Evolutionary conservation across 2,888 invertebrate species (phyloP).

Genomic region (Panzeria rudis): DNA sequence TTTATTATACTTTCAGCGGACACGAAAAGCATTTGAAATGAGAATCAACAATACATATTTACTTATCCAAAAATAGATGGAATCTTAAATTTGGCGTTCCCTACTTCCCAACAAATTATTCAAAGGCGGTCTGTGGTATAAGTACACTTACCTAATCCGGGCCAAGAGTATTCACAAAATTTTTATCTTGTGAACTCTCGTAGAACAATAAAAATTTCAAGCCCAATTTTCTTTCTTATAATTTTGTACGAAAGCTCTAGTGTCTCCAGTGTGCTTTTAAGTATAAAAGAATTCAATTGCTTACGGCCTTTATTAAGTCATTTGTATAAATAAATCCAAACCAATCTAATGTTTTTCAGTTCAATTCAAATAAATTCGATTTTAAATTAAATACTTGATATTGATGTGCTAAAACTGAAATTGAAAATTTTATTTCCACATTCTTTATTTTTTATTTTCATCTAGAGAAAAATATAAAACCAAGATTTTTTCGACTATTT

Average conservation of each 20-base stretch:
- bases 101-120: no score
- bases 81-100: no score
- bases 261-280: background rate
- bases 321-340: background rate
- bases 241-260: background rate
- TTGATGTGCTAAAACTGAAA: constrained; percentile 21
- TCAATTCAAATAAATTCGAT: constrained; percentile 29
- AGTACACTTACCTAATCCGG: no score
- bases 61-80: no score
- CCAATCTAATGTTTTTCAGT: constrained; percentile 17
- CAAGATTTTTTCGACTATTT: background rate
- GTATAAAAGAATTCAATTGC: background rate
- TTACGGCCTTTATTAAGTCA: background rate
- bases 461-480: background rate
- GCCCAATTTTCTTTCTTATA: background rate
- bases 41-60: no score
- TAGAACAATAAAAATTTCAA: background rate
- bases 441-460: background rate
- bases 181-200: no score
- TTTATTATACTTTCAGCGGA: no score
- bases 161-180: no score
- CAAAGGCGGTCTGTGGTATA: no score
- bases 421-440: background rate
- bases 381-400: constrained; percentile 33
- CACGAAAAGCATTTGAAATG: no score